phyloP scores from a whole-genome alignment of 2,888 invertebrate genomes.

The Parnassius apollo region DNA sequence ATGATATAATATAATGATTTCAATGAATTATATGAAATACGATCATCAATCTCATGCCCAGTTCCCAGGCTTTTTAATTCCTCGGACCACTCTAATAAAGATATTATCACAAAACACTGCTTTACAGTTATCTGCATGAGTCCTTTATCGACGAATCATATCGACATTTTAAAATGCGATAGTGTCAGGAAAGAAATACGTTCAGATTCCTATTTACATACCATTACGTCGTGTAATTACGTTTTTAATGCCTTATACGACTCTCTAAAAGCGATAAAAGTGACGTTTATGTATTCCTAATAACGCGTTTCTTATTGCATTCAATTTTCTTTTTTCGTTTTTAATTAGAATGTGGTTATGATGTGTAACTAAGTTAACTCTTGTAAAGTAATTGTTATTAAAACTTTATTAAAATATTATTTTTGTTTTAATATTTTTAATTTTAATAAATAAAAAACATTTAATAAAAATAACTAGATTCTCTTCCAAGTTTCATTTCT shows the following conservation, averaged over 20 bases:
- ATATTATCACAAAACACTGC: slow-evolving; percentile 6
- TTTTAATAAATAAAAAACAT: too few species aligned
- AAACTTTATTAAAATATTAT: too few species aligned
- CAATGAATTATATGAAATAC: too few species aligned
- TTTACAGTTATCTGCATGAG: slow-evolving; percentile 4
- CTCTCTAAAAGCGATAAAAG: slow-evolving; percentile 29
- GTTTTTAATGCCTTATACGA: slow-evolving; percentile 9
- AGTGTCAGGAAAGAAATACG: slow-evolving; percentile 17
- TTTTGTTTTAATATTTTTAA: too few species aligned
- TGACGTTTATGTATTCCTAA: slow-evolving; percentile 30
- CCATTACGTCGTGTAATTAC: slow-evolving; percentile 16
- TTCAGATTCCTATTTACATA: slow-evolving; percentile 17
- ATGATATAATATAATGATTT: too few species aligned
- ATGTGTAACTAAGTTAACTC: too few species aligned
- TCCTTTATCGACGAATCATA: slow-evolving; percentile 8
- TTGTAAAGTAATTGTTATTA: too few species aligned
- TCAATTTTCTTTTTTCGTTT: slow-evolving; percentile 9
- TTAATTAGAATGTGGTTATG: background rate
- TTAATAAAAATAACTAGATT: too few species aligned
- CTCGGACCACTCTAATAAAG: slow-evolving; percentile 2
- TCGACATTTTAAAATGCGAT: slow-evolving; percentile 13
- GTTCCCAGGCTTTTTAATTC: background rate
- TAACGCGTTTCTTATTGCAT: slow-evolving; percentile 14
- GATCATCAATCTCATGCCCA: background rate
- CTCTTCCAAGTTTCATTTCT: too few species aligned